Conservation (phyloP, 2,113 vertebrate genomes). For the Zosterops borbonicus region DNA sequence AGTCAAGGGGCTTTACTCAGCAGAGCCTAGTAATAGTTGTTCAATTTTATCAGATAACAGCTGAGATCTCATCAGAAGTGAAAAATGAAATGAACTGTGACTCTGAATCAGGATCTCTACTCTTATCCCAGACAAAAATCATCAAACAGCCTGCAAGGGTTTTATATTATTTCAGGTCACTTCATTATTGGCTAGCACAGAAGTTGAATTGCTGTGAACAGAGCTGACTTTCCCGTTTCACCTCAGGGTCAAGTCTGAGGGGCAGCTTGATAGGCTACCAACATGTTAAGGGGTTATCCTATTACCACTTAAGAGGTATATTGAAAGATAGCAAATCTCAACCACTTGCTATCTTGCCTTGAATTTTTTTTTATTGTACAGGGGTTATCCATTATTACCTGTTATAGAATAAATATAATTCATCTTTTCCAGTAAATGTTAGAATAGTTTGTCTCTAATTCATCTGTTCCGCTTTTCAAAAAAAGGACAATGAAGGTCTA, state of each 20-base stretch:
- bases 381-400: conserved; percentile 89
- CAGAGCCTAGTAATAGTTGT: conserved; percentile 98
- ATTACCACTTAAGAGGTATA: conserved; percentile 99
- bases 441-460: conserved; percentile 76
- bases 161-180: conserved; percentile 99
- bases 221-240: conserved; percentile 91
- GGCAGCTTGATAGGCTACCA: conserved; percentile 96
- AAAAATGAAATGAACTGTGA: conserved; percentile 99
- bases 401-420: conserved; percentile 89
- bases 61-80: conserved; percentile 99
- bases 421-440: conserved; percentile 82
- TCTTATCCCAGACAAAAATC: conserved; percentile 99
- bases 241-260: conserved; percentile 97
- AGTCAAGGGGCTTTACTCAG: conserved; percentile 96
- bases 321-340: conserved; percentile 98
- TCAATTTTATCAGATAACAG: conserved; percentile 99
- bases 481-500: conserved; percentile 60
- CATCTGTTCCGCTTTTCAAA: conserved; percentile 65
- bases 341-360: conserved; percentile 84
- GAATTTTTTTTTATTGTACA: conserved; percentile 82
- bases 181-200: conserved; percentile 95
- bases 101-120: conserved; percentile 97
- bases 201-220: conserved; percentile 94
- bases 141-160: conserved; percentile 92
- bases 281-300: conserved; percentile 97